Conservation (phyloP, 2,888 invertebrate species). For the Chloroclystis v-ata region DNA sequence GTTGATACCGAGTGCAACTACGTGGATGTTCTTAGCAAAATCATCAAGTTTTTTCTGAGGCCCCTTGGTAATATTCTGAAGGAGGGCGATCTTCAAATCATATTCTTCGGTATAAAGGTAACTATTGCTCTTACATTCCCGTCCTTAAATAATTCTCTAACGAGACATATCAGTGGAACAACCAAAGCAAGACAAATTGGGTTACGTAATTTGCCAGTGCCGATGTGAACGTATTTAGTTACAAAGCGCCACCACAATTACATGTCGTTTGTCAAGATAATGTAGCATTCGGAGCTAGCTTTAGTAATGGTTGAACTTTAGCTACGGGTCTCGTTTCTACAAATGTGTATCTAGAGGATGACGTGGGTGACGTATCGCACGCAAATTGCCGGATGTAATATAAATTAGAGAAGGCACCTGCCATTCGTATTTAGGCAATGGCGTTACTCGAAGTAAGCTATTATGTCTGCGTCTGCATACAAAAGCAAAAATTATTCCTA, state of each 20-base stretch:
- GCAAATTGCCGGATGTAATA: constrained; percentile 6
- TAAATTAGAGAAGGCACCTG: constrained; percentile 4
- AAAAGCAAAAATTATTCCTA: too few relatives aligned
- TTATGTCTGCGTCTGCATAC: too few relatives aligned
- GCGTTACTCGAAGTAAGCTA: not conserved
- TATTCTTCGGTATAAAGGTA: constrained; percentile 95
- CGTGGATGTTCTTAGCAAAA: constrained; percentile 92
- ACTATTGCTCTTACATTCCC: constrained; percentile 29
- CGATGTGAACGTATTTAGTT: constrained; percentile 4
- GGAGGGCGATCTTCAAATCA: constrained; percentile 85
- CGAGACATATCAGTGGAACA: not conserved
- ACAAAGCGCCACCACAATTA: constrained; percentile 11
- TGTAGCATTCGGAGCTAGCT: not conserved
- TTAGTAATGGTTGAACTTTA: constrained; percentile 9
- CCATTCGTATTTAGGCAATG: not conserved
- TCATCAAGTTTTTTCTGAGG: constrained; percentile 87
- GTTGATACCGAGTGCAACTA: constrained; percentile 98
- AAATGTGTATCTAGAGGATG: not conserved
- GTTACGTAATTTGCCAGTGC: constrained; percentile 8
- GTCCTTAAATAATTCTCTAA: not conserved
- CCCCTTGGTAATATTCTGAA: constrained; percentile 85
- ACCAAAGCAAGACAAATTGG: constrained; percentile 6
- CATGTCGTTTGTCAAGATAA: constrained; percentile 2
- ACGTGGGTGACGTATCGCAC: not conserved
- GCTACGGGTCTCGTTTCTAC: constrained; percentile 8